Percentiles rank a stretch among this genome's conserved stretches.
These are phyloP conservation scores for Notarius lentiginosus DNA, from an alignment of 2,113 vertebrate species.

Conservation along the genomic window DNA sequence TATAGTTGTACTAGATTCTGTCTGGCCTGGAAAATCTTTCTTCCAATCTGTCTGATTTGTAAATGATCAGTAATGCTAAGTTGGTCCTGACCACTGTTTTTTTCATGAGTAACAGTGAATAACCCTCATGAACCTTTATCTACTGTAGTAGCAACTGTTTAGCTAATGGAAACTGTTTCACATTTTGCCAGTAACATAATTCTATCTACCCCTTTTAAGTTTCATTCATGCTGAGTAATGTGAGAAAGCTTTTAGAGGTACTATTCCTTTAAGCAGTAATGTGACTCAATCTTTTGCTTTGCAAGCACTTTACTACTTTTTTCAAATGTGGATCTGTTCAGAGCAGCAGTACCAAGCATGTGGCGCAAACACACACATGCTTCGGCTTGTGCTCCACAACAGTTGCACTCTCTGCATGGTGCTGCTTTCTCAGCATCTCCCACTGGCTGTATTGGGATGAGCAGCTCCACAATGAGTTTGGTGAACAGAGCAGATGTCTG, in stretches of 20 bases:
- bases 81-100: no score
- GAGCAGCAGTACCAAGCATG: slow-evolving; percentile 1
- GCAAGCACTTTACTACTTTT: slow-evolving; percentile 16
- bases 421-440: slow-evolving; percentile 28
- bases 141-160: neutral
- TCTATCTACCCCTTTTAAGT: neutral
- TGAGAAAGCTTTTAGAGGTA: neutral
- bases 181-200: neutral
- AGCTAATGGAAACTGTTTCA: neutral
- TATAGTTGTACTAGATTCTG: neutral
- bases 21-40: neutral
- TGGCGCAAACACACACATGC: slow-evolving; percentile 9
- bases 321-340: neutral
- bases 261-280: neutral
- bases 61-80: neutral
- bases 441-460: slow-evolving; percentile 36
- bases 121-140: neutral
- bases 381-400: slow-evolving; percentile 20
- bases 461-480: slow-evolving; percentile 5
- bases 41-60: neutral
- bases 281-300: neutral
- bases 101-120: neutral
- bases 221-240: neutral
- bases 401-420: slow-evolving; percentile 35
- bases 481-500: slow-evolving; percentile 49